Evolutionary conservation across 1,140 invertebrate species (phyloP), one percentile per base, ranked within the genome.

Genomic region (Eueides isabella): DNA sequence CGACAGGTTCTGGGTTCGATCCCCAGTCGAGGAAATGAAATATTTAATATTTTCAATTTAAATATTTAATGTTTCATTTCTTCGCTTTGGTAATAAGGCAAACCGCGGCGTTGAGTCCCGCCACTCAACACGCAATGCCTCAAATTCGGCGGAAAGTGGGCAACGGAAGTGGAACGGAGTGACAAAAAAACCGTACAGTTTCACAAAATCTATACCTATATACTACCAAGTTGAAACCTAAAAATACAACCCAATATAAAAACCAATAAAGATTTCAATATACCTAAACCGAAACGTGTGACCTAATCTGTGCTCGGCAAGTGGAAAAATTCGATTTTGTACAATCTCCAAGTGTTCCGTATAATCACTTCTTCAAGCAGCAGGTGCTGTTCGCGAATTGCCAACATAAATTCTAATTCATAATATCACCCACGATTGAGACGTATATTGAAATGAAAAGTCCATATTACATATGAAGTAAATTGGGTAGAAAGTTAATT

Each of bases 321-420:
- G 55, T 63, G 68, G 68, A 70, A 70, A 70, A 70, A 70, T 63
- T 70, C 68, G 61, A 70, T 63, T 70, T 31, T 31, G 33, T 35
- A 70, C 68, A 70, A 70, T 70, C 68, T 70, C 35, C 61, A 30
- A 41, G 35, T 63, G 68, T 70, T 62, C 68, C 61, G 68, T 68
- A 68, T 62, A 74, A 74, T 74, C 66, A 68, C 66, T 41, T 68
- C 66, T 67, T 66, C 73, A 44, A 80, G 80, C 70, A 77, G 80
- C 80, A 81, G 80, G 78, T 81, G 80, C 78, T 75, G 72, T 76
- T 68, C 73, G 77, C 74, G 76, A 78, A 76, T 80, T 74, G 73
- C 55, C 67, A 61, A 67, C 69, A 76, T 82, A 80, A 78, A 80
- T 82, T 80, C 63, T 55, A 76, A 69, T 72, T 78, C 78, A 78